These are phyloP conservation scores for Passer domesticus DNA, from an alignment of 2,113 vertebrate genomes.

Conservation along the genomic window DNA sequence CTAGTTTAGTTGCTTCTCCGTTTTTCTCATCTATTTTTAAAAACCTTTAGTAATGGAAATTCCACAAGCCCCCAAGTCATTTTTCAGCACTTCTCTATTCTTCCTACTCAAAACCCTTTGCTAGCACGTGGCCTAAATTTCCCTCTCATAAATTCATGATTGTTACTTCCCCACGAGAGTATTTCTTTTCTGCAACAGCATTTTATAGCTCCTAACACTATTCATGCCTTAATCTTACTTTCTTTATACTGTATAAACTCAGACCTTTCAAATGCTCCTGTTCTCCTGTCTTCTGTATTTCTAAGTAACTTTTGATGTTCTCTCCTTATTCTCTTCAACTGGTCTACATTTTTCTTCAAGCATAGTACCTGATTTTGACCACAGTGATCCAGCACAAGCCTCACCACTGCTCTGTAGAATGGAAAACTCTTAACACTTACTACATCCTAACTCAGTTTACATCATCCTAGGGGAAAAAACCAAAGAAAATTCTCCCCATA, in stretches of 20 bases:
- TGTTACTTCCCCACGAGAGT: not conserved
- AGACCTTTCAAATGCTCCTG: not conserved
- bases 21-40: slow-evolving; percentile 21
- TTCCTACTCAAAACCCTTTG: not conserved
- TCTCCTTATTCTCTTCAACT: not conserved
- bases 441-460: not conserved
- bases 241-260: not conserved
- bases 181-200: not conserved
- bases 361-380: not conserved
- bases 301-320: not conserved
- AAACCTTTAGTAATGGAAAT: slow-evolving; percentile 3
- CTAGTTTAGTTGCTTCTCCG: not conserved
- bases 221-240: not conserved
- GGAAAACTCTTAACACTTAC: not conserved
- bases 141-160: not conserved
- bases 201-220: not conserved
- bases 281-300: not conserved
- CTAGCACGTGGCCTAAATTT: not conserved
- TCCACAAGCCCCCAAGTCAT: not conserved
- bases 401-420: not conserved
- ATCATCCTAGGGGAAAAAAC: fast-evolving
- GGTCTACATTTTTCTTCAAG: not conserved
- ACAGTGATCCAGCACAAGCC: not conserved
- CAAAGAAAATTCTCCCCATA: not conserved
- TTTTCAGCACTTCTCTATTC: not conserved